phyloP scores from a whole-genome alignment of 2,888 invertebrate genomes.

The Doris montereyensis region DNA sequence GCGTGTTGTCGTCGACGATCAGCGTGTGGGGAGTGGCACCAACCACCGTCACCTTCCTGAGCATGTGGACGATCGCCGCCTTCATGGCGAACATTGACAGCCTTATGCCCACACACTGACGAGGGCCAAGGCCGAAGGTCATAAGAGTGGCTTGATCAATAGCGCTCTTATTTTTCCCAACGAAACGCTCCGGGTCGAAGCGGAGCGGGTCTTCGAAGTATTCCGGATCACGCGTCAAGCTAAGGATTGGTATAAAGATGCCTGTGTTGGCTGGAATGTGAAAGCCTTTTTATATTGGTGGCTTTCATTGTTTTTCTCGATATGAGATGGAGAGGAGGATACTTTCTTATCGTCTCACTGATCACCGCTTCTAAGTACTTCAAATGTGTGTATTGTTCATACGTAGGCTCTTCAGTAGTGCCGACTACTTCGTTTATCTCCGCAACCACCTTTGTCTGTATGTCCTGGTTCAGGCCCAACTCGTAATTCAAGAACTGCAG shows the following conservation, averaged over 20 bases:
- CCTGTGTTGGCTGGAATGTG: constrained; percentile 26
- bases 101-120: constrained; percentile 38
- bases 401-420: constrained; percentile 48
- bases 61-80: constrained; percentile 28
- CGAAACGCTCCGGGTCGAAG: constrained; percentile 40
- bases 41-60: background rate
- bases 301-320: background rate
- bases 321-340: constrained; percentile 47
- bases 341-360: constrained; percentile 53
- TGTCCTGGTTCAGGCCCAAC: constrained; percentile 29
- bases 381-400: constrained; percentile 49
- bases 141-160: background rate
- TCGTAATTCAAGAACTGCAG: constrained; percentile 42
- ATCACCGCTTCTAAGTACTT: constrained; percentile 55
- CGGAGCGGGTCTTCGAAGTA: constrained; percentile 35
- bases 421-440: constrained; percentile 37
- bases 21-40: constrained; percentile 16
- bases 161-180: background rate
- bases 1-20: constrained; percentile 28
- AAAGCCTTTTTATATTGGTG: constrained; percentile 7
- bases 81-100: constrained; percentile 42
- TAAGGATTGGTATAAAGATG: constrained; percentile 25
- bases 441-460: constrained; percentile 26
- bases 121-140: constrained; percentile 41
- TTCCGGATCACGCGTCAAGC: constrained; percentile 35